Conservation (phyloP, 2,888 invertebrate species). For the Nematopogon swammerdamellus region DNA sequence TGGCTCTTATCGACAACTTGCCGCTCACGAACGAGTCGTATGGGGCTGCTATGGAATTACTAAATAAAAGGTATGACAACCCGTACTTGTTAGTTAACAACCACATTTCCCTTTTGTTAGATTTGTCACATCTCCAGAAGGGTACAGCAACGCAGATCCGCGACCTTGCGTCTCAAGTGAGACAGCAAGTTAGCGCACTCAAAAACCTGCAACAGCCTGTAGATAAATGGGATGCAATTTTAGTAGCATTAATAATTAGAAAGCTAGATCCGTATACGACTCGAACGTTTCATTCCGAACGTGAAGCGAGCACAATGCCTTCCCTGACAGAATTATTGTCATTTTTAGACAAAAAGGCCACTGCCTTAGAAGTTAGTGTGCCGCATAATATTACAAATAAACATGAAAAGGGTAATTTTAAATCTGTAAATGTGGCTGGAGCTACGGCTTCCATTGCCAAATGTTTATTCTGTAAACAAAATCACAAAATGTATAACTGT, state of each 20-base stretch:
- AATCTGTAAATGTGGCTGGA: too few species aligned
- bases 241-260: neutral
- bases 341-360: neutral
- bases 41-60: conserved; percentile 3
- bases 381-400: neutral
- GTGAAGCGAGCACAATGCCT: too few species aligned
- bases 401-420: too few species aligned
- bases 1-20: conserved; percentile 10
- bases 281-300: neutral
- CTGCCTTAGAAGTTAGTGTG: neutral
- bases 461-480: conserved; percentile 5
- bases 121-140: neutral
- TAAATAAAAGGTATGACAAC: conserved; percentile 9
- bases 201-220: neutral
- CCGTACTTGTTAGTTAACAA: conserved; percentile 6
- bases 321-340: too few species aligned
- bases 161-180: neutral
- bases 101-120: conserved; percentile 5
- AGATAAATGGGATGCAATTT: neutral
- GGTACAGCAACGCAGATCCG: neutral
- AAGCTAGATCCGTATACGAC: neutral
- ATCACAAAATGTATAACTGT: conserved; percentile 7
- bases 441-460: too few species aligned
- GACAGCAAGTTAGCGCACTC: neutral
- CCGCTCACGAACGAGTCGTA: conserved; percentile 8